A percentile compares a stretch with the other conserved stretches of the same genome.
phyloP scores from a whole-genome alignment of 2,113 vertebrate genomes.

The Oncorhynchus kisutch region DNA sequence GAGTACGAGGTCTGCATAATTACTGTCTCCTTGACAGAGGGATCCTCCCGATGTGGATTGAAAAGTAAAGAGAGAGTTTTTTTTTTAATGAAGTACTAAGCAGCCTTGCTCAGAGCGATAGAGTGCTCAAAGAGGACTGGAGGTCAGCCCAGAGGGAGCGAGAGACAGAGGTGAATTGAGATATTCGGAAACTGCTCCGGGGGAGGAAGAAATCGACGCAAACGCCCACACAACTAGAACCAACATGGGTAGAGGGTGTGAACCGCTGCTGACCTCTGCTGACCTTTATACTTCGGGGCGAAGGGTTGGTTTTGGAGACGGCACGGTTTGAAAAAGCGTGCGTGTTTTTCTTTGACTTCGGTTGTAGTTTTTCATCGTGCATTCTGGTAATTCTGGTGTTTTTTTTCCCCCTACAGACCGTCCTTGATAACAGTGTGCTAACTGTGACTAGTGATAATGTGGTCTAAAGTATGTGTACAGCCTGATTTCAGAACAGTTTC shows the following conservation, averaged over 20 bases:
- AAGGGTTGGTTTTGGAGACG: conserved; percentile 17
- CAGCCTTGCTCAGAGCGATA: not conserved
- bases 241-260: not conserved
- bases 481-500: not conserved
- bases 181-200: conserved; percentile 36
- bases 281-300: conserved; percentile 30
- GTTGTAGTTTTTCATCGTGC: not conserved
- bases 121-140: not conserved
- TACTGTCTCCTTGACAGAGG: not conserved
- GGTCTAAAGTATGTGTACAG: not conserved
- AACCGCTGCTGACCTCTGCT: conserved; percentile 36
- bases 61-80: not conserved
- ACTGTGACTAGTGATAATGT: no score
- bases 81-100: not conserved
- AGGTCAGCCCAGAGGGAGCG: not conserved
- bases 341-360: not conserved
- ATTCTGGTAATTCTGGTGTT: not conserved
- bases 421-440: no score
- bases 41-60: not conserved
- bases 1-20: not conserved
- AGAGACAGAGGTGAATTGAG: not conserved
- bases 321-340: not conserved
- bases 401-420: no score
- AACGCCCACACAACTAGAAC: conserved; percentile 57
- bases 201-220: conserved; percentile 52